These are phyloP conservation scores for Nestor notabilis DNA, from an alignment of 2,113 vertebrate species.

Conservation along the genomic window DNA sequence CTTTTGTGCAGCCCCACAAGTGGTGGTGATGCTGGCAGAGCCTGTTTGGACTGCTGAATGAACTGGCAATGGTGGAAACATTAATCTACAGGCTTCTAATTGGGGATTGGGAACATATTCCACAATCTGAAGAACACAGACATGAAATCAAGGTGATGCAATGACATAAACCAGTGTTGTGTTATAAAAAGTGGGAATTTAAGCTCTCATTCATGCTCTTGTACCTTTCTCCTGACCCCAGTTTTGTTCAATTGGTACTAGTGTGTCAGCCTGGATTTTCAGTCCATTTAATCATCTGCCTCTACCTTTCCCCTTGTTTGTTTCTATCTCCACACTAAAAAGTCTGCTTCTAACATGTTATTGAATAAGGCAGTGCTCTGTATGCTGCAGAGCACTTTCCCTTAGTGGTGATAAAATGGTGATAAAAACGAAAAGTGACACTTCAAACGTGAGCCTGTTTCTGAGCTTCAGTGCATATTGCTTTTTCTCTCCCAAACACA, in stretches of 20 bases:
- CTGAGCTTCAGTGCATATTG: background rate
- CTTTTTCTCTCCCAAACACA: constrained; percentile 11
- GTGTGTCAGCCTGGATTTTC: constrained; percentile 62
- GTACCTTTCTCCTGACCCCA: background rate
- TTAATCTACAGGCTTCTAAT: background rate
- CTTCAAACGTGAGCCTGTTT: constrained; percentile 28
- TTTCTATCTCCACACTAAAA: constrained; percentile 24
- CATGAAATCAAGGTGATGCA: background rate
- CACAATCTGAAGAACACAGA: background rate
- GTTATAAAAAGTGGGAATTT: background rate
- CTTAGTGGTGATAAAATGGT: constrained; percentile 56
- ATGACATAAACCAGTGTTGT: background rate
- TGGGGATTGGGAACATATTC: background rate
- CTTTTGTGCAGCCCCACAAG: rapidly evolving
- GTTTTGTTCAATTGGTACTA: background rate
- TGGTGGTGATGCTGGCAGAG: background rate
- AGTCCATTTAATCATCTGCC: constrained; percentile 56
- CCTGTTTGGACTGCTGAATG: background rate
- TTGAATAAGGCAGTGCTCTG: constrained; percentile 33
- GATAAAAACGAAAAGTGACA: constrained; percentile 69
- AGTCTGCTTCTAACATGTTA: constrained; percentile 11
- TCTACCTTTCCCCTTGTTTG: constrained; percentile 44
- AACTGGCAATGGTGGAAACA: background rate
- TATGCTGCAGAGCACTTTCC: constrained; percentile 28
- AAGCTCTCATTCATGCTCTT: background rate